Base-by-base conservation (phyloP, 2,113 vertebrate species). In the Mohoua ochrocephala region DNA sequence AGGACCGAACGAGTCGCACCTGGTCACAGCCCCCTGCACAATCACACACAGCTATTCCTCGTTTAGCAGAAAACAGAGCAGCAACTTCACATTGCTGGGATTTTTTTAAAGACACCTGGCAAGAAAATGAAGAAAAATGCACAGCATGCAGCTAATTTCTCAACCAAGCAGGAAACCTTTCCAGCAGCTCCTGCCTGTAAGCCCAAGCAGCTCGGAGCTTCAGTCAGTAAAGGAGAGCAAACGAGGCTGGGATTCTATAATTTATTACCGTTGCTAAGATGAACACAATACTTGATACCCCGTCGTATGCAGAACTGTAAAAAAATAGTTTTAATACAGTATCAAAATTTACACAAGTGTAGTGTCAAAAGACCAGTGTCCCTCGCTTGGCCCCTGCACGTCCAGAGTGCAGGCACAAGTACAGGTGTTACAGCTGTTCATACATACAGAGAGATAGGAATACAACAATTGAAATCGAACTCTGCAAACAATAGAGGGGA, bases 301-400 rank as follows among this genome's bases (percentile, higher is more conserved):
- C 96, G 95, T 98, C 63, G 86, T 98, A 98, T 98, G 98, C 96
- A 95, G 97, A 98, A 98, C 98, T 98, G 98, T 98, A 98, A 98
- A 98, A 98, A 98, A 98, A 98, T 98, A 98, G 96, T 97, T 98
- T 98, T 98, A 98, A 98, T 98, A 98, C 98, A 98, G 98, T 98
- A 98, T 98, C 98, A 98, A 98, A 98, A 98, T 98, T 97, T 98
- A 98, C 98, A 98, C 96, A 98, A 98, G 95, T 97, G 90, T 98
- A 79, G 93, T 97, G 97, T 98, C 97, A 97, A 98, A 98, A 98
- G 97, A 98, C 97, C 97, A 97, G 85, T 68, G 89, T 98, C 97
- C 91, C 92, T 98, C 95, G 7, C 92, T 96, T 85, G 94, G 86
- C 82, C 95, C 94, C 98, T 97, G 97, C 97, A 97, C 93, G 1